Conservation (phyloP, 2,888 invertebrate species). For the Zaprionus lineosus region DNA sequence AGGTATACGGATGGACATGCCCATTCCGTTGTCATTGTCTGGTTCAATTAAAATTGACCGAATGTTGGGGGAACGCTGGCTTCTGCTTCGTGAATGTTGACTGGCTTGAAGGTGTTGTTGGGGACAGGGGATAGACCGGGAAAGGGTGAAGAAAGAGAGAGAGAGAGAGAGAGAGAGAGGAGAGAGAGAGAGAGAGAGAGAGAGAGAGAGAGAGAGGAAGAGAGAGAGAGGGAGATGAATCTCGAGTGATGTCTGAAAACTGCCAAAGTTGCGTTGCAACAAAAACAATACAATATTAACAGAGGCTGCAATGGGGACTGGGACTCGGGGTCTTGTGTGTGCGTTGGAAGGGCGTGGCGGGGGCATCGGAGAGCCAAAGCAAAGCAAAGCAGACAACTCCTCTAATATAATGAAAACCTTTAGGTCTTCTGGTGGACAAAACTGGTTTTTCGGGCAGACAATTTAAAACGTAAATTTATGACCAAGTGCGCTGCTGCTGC, state of each 20-base stretch:
- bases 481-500: slow-evolving; percentile 57
- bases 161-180: too few species aligned
- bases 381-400: slow-evolving; percentile 32
- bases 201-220: too few species aligned
- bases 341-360: not conserved
- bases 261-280: slow-evolving; percentile 45
- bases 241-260: slow-evolving; percentile 19
- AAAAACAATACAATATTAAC: slow-evolving; percentile 27
- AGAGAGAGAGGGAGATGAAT: too few species aligned
- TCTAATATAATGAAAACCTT: slow-evolving; percentile 66
- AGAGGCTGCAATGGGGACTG: not conserved
- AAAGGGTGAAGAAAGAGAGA: too few species aligned
- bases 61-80: slow-evolving; percentile 3
- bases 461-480: slow-evolving; percentile 76
- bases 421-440: slow-evolving; percentile 57
- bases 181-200: too few species aligned
- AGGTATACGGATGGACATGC: too few species aligned
- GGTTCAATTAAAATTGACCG: slow-evolving; percentile 39
- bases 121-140: too few species aligned
- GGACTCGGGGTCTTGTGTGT: not conserved
- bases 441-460: slow-evolving; percentile 63
- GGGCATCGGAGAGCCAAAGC: slow-evolving; percentile 4
- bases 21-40: slow-evolving; percentile 11
- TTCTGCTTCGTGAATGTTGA: too few species aligned
- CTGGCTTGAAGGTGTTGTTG: too few species aligned